A percentile compares a stretch with the other conserved stretches of the same genome.
phyloP scores from a whole-genome alignment of 2,113 vertebrate species.

The Xenus cinereus region DNA sequence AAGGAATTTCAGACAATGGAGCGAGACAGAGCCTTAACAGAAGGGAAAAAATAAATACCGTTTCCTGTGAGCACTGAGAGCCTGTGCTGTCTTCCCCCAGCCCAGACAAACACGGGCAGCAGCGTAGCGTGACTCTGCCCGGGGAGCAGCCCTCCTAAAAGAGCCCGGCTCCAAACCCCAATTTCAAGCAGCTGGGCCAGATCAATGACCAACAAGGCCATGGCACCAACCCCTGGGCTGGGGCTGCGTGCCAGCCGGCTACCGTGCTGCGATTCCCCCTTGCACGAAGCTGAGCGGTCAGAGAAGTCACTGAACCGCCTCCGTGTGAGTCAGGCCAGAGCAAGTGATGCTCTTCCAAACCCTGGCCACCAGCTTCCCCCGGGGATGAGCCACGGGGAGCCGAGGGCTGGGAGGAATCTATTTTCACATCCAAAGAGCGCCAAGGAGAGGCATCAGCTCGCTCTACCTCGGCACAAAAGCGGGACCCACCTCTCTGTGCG shows the following conservation, averaged over 20 bases:
- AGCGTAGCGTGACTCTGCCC: fast-evolving
- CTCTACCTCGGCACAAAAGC: background rate
- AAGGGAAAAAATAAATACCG: background rate
- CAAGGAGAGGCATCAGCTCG: background rate
- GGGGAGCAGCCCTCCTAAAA: background rate
- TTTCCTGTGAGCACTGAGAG: background rate
- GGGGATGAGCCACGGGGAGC: fast-evolving
- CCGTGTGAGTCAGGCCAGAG: background rate
- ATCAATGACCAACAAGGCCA: fast-evolving
- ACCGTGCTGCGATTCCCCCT: background rate
- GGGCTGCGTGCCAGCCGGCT: background rate
- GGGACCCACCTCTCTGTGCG: background rate
- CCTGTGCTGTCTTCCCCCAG: background rate
- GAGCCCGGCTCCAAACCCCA: background rate
- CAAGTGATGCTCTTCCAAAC: background rate
- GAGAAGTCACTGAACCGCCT: background rate
- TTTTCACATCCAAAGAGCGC: background rate
- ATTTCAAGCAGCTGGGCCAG: background rate
- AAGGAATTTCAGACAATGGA: slow-evolving; percentile 45
- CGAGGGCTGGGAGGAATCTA: background rate
- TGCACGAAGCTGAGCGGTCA: fast-evolving
- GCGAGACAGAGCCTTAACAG: background rate
- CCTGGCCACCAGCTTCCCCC: background rate
- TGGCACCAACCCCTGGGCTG: fast-evolving
- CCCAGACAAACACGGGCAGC: fast-evolving